phyloP scores from a whole-genome alignment of 2,888 invertebrate species.

The Caprella mutica region DNA sequence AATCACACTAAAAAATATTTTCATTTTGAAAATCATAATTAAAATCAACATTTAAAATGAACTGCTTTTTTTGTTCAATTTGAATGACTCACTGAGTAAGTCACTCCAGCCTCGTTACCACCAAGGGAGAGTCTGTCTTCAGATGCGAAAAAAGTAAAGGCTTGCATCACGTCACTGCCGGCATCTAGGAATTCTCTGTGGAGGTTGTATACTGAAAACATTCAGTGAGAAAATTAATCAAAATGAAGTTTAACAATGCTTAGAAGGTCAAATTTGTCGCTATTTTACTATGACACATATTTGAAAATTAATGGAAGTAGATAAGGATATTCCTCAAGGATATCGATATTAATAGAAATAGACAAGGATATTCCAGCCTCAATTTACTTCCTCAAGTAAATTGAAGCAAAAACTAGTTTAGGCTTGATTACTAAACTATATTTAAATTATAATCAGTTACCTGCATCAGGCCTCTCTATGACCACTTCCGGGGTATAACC shows the following conservation, averaged over 20 bases:
- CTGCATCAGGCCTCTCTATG: constrained; percentile 42
- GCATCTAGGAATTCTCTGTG: constrained; percentile 42
- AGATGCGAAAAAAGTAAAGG: constrained; percentile 43
- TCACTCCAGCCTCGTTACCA: constrained; percentile 38
- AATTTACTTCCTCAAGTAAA: too few relatives aligned
- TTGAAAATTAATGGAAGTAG: constrained; percentile 18
- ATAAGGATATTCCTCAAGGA: constrained; percentile 5
- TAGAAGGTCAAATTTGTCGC: too few relatives aligned
- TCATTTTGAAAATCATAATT: constrained; percentile 4
- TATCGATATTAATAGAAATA: background rate
- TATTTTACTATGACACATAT: too few relatives aligned
- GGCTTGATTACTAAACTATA: background rate
- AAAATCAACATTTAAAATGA: too few relatives aligned
- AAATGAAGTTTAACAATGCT: too few relatives aligned
- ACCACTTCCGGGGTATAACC: constrained; percentile 43
- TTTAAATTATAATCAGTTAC: constrained; percentile 35
- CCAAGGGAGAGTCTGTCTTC: constrained; percentile 42
- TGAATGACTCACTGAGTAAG: constrained; percentile 38
- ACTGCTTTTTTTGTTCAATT: too few relatives aligned
- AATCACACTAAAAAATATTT: constrained; percentile 30
- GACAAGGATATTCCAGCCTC: background rate
- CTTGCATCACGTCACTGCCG: constrained; percentile 42
- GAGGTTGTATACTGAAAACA: constrained; percentile 38
- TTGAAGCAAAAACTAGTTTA: too few relatives aligned
- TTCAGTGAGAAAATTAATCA: too few relatives aligned